phyloP scores from a whole-genome alignment of 2,888 invertebrate genomes.

The Molorchus minor region DNA sequence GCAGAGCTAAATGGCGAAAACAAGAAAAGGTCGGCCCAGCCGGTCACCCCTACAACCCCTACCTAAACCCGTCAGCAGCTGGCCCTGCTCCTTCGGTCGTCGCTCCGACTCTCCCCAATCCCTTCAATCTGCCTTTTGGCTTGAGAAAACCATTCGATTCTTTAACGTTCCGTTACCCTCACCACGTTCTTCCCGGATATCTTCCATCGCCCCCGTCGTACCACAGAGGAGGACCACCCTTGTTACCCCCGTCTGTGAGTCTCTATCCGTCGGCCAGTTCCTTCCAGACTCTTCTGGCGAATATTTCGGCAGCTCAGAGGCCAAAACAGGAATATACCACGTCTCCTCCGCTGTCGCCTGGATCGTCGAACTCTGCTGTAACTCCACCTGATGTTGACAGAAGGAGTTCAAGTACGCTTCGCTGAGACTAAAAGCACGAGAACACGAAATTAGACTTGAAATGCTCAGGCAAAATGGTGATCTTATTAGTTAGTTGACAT shows the following conservation, averaged over 20 bases:
- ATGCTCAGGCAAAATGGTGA: slow-evolving; percentile 82
- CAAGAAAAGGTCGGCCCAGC: slow-evolving; percentile 93
- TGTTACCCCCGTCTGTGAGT: slow-evolving; percentile 72
- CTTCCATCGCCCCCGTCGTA: slow-evolving; percentile 62
- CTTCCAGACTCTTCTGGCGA: slow-evolving; percentile 86
- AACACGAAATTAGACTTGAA: slow-evolving; percentile 87
- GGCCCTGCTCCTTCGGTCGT: slow-evolving; percentile 72
- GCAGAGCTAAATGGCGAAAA: slow-evolving; percentile 92
- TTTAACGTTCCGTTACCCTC: slow-evolving; percentile 78
- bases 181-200: slow-evolving; percentile 69
- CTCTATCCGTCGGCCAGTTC: slow-evolving; percentile 72
- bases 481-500: slow-evolving; percentile 73
- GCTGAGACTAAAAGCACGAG: slow-evolving; percentile 85
- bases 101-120: slow-evolving; percentile 82
- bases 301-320: slow-evolving; percentile 73
- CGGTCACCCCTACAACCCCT: slow-evolving; percentile 89
- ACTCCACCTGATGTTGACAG: slow-evolving; percentile 77
- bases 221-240: slow-evolving; percentile 71
- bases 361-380: slow-evolving; percentile 60
- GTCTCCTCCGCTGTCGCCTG: slow-evolving; percentile 67
- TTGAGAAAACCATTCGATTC: slow-evolving; percentile 79
- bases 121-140: slow-evolving; percentile 82
- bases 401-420: slow-evolving; percentile 87
- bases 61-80: slow-evolving; percentile 72
- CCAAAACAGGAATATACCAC: slow-evolving; percentile 65